Percentiles rank a stretch among this genome's conserved stretches.
Conservation (phyloP, 2,113 vertebrate species). For the Equus przewalskii region DNA sequence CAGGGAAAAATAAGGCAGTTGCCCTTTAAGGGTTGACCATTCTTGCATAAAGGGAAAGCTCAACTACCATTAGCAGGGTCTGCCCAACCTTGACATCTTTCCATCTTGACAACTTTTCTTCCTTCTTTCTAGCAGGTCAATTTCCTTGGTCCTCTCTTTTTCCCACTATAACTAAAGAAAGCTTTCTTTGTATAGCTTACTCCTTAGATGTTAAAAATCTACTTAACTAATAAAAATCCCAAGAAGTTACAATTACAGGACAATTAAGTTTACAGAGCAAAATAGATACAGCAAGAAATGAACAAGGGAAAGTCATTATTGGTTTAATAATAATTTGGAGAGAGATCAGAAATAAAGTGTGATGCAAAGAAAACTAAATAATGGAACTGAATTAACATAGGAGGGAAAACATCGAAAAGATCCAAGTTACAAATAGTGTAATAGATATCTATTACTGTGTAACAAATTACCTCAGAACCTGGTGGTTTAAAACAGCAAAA, state of each 20-base stretch:
- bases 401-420: neutral
- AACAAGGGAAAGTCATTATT: neutral
- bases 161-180: neutral
- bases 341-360: neutral
- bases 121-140: neutral
- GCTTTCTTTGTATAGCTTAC: neutral
- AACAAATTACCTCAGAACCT: neutral
- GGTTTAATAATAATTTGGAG: slow-evolving; percentile 28
- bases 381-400: neutral
- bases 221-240: neutral
- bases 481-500: neutral
- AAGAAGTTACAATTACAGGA: neutral
- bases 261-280: neutral
- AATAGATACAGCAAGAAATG: neutral
- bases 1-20: neutral
- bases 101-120: neutral
- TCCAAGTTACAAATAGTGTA: neutral
- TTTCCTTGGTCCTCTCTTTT: neutral
- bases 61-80: neutral
- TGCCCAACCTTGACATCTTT: neutral
- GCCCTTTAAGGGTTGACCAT: neutral
- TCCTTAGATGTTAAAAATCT: neutral
- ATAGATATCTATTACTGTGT: neutral
- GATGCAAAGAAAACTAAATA: neutral
- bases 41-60: neutral